Percentiles rank a stretch among this genome's conserved stretches.
phyloP scores from a whole-genome alignment of 2,888 invertebrate genomes.

The Leptura quadrifasciata region DNA sequence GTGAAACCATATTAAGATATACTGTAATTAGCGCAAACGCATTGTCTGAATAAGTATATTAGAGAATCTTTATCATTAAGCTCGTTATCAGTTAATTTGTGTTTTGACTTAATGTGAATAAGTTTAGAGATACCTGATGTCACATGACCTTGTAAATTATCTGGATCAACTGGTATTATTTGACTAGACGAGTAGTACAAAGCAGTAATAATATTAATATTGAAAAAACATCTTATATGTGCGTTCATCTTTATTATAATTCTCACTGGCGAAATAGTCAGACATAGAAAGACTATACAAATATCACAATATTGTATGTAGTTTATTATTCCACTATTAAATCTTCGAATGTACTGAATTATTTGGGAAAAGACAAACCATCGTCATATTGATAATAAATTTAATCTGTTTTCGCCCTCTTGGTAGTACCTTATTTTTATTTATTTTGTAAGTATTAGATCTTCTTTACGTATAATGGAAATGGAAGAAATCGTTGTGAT shows the following conservation, averaged over 20 bases:
- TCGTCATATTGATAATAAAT: too few species aligned
- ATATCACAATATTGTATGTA: too few species aligned
- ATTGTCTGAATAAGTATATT: background rate
- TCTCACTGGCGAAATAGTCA: background rate
- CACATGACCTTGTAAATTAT: slow-evolving; percentile 14
- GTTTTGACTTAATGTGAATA: slow-evolving; percentile 7
- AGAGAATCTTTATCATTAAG: slow-evolving; percentile 3
- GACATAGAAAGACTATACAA: too few species aligned
- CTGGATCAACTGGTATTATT: slow-evolving; percentile 19
- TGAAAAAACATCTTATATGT: background rate
- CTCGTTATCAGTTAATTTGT: slow-evolving; percentile 1
- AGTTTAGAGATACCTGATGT: background rate
- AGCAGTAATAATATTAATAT: background rate
- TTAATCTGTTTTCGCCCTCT: too few species aligned
- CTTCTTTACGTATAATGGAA: too few species aligned
- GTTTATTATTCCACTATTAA: too few species aligned
- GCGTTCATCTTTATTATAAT: background rate
- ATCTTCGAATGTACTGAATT: too few species aligned
- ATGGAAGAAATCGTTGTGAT: too few species aligned
- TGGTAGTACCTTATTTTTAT: too few species aligned
- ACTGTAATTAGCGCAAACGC: background rate
- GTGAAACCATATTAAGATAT: background rate
- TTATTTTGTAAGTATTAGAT: too few species aligned
- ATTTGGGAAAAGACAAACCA: too few species aligned
- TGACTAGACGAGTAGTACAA: slow-evolving; percentile 13